These are phyloP conservation scores for Monomorium pharaonis DNA, from an alignment of 1,140 invertebrate species.

Conservation along the genomic window DNA sequence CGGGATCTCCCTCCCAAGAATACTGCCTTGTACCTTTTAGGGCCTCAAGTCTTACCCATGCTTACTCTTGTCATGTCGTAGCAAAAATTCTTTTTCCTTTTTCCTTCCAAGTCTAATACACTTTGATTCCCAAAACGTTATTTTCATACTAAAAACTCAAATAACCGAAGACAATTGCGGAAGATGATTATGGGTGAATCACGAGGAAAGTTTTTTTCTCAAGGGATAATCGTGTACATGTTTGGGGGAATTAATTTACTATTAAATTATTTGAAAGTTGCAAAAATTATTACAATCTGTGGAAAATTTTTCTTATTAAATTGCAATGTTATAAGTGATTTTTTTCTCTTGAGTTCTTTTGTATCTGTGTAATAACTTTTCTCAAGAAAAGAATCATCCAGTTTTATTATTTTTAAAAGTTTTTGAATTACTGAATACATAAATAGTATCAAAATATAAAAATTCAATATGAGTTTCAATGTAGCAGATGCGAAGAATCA, in stretches of 20 bases:
- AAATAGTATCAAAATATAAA: not conserved
- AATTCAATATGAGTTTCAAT: not conserved
- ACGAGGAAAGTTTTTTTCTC: not conserved
- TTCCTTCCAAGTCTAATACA: not conserved
- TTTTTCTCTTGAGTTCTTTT: not conserved
- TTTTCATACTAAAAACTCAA: not conserved
- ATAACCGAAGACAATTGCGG: not conserved
- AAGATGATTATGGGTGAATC: not conserved
- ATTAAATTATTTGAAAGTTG: not conserved
- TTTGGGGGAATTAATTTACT: not conserved
- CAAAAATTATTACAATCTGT: not conserved
- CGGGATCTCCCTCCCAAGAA: slow-evolving; percentile 28
- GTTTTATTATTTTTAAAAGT: not conserved
- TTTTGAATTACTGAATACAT: not conserved
- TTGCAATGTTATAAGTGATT: not conserved
- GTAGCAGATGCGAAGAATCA: not conserved
- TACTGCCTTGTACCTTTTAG: slow-evolving; percentile 35
- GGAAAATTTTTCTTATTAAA: not conserved
- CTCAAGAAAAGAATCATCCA: not conserved
- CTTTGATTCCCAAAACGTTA: not conserved
- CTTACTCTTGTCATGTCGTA: not conserved
- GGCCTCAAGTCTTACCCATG: slow-evolving; percentile 12
- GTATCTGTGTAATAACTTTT: not conserved
- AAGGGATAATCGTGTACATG: too few species aligned
- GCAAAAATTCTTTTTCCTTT: not conserved